A percentile compares a stretch with the other conserved stretches of the same genome.
phyloP scores from a whole-genome alignment of 2,113 vertebrate species.

The Dryoscopus gambensis region DNA sequence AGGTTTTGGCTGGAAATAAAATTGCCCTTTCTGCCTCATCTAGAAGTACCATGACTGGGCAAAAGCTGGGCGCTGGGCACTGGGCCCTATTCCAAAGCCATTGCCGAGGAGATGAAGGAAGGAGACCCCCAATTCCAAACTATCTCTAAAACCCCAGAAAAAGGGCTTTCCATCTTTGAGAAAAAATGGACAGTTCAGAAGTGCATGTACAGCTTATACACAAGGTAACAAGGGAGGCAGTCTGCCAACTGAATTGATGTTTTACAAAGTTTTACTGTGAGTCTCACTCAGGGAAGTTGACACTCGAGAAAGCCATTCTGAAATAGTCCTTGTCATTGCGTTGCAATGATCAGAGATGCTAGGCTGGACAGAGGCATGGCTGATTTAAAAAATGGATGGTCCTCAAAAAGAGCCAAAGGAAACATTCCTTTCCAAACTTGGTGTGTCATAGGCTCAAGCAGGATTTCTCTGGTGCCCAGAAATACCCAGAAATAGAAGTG shows the following conservation, averaged over 20 bases:
- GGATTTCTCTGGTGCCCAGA: background rate
- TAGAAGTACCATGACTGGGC: background rate
- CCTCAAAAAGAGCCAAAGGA: background rate
- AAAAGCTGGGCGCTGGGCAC: constrained; percentile 15
- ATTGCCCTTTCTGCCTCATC: constrained; percentile 9
- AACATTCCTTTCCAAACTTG: background rate
- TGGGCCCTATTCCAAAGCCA: constrained; percentile 30
- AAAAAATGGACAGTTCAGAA: constrained; percentile 64
- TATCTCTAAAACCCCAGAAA: constrained; percentile 35
- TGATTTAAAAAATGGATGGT: constrained; percentile 96
- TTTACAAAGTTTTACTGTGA: constrained; percentile 2
- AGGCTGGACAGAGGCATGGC: constrained; percentile 94
- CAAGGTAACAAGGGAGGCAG: background rate
- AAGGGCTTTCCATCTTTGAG: constrained; percentile 59
- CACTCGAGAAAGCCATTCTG: background rate
- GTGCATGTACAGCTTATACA: constrained; percentile 60
- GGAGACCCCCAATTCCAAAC: constrained; percentile 38
- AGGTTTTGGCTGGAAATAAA: constrained; percentile 47
- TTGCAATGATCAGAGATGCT: constrained; percentile 92
- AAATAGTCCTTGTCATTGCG: background rate
- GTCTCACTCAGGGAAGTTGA: background rate
- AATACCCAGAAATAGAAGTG: background rate
- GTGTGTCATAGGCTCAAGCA: background rate
- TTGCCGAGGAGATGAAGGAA: constrained; percentile 29
- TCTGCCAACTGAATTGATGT: constrained; percentile 53